Evolutionary conservation across 2,888 invertebrate genomes (phyloP).

Genomic region (Tethea ocularis): DNA sequence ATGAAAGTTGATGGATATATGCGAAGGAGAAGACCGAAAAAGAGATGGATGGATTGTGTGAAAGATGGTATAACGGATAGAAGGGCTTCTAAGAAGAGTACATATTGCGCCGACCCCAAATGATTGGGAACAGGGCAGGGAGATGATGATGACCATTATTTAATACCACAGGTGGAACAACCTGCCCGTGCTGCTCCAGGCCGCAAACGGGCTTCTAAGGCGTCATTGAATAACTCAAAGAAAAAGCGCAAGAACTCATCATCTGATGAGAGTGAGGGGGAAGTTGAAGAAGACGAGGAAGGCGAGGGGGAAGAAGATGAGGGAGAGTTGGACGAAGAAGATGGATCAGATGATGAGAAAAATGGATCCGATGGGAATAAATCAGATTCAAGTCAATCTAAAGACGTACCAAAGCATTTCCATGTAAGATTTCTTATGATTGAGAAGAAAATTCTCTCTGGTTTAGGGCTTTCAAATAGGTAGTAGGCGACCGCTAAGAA

Average conservation of each 20-base stretch:
- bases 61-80: no score
- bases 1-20: no score
- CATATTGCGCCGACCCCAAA: no score
- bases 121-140: no score
- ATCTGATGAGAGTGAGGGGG: conserved; percentile 75
- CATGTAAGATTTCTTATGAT: conserved; percentile 60
- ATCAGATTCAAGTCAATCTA: conserved; percentile 81
- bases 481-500: no score
- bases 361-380: conserved; percentile 82
- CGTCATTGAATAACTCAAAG: conserved; percentile 68
- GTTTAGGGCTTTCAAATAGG: not conserved
- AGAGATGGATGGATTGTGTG: no score
- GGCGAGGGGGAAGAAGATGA: conserved; percentile 74
- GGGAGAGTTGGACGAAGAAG: conserved; percentile 76
- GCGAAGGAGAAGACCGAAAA: no score
- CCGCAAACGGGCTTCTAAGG: conserved; percentile 66
- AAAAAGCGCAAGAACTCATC: conserved; percentile 78
- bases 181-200: conserved; percentile 52
- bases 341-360: conserved; percentile 81
- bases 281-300: conserved; percentile 70
- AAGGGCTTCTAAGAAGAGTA: no score
- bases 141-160: no score
- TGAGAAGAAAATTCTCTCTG: not conserved
- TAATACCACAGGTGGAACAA: conserved; percentile 57
- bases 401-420: conserved; percentile 83